These are phyloP conservation scores for Thalassarche chlororhynchos DNA, from an alignment of 2,113 vertebrate species.

Conservation along the genomic window DNA sequence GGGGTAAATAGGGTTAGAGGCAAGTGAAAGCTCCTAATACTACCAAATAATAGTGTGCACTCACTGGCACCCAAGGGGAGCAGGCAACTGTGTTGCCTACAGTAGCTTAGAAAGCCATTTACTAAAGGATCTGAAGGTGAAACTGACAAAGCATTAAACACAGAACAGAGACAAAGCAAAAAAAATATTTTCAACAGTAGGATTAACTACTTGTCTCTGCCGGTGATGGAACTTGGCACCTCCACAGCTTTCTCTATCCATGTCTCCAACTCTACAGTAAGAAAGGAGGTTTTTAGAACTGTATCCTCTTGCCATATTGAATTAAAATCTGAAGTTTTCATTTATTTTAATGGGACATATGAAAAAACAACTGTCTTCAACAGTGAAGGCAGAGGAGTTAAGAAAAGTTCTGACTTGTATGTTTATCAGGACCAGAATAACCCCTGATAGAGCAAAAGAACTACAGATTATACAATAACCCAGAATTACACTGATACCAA, in stretches of 20 bases:
- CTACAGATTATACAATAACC: background rate
- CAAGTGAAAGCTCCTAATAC: background rate
- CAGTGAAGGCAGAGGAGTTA: background rate
- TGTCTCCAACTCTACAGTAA: background rate
- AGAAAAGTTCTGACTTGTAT: background rate
- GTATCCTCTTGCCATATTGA: background rate
- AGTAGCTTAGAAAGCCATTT: background rate
- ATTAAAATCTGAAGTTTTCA: background rate
- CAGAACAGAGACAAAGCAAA: background rate
- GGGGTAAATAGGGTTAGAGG: background rate
- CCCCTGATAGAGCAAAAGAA: background rate
- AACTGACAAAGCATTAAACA: background rate
- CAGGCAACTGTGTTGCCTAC: background rate
- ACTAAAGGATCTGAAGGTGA: background rate
- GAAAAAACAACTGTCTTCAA: background rate
- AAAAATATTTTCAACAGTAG: background rate
- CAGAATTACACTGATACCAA: background rate
- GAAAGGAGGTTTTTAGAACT: background rate
- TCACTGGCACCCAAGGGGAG: background rate
- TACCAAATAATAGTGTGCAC: background rate
- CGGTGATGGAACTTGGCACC: background rate
- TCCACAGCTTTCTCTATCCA: background rate
- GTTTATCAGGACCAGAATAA: background rate
- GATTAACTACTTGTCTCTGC: background rate
- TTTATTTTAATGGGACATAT: background rate